Conservation (phyloP, 2,113 vertebrate species). For the Chrysochloris asiatica region DNA sequence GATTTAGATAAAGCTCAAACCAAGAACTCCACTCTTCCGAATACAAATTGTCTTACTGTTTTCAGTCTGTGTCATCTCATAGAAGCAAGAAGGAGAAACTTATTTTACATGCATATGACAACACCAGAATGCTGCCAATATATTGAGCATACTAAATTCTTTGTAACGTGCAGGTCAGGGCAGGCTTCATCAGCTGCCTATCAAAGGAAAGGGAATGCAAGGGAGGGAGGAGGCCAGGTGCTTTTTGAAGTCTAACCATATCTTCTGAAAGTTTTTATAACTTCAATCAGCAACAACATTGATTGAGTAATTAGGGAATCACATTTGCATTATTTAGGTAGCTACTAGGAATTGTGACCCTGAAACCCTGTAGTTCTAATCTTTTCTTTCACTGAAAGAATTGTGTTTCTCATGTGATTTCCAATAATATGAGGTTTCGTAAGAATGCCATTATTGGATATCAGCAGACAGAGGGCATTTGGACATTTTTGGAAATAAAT, state of each 20-base stretch:
- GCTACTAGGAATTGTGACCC: background rate
- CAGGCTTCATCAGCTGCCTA: background rate
- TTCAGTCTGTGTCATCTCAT: conserved; percentile 5
- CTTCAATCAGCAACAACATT: background rate
- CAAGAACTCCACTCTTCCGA: background rate
- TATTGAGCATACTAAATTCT: background rate
- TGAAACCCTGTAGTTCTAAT: background rate
- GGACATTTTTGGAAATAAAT: background rate
- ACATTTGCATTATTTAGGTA: background rate
- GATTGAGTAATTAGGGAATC: conserved; percentile 14
- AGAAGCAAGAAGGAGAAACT: conserved; percentile 19
- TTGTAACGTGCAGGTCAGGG: background rate
- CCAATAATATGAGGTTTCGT: no score
- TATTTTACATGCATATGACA: background rate
- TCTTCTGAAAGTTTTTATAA: background rate
- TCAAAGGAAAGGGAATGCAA: background rate
- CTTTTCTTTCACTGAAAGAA: background rate
- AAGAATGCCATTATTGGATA: background rate
- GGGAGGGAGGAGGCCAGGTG: background rate
- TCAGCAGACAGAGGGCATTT: background rate
- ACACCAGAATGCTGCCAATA: background rate
- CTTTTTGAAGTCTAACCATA: background rate
- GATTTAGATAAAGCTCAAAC: background rate
- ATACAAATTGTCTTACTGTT: background rate
- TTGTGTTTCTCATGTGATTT: background rate